These are phyloP conservation scores for Drosophila parvula DNA, from an alignment of 1,140 invertebrate species.

Conservation along the genomic window DNA sequence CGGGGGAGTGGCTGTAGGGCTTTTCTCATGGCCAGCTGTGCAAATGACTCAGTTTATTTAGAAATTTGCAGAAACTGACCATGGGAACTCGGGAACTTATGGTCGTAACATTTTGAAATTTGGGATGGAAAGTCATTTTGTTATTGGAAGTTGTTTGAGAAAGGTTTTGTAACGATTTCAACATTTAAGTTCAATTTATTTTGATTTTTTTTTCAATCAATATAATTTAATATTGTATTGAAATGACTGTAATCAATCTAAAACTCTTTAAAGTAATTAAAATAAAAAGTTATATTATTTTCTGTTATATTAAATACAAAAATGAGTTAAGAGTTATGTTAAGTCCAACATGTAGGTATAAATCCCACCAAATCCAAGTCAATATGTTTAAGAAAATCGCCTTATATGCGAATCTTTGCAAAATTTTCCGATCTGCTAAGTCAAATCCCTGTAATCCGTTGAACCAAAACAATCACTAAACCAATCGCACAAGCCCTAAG, in stretches of 20 bases:
- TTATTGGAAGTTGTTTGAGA: fast-evolving
- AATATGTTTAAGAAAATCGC: neutral
- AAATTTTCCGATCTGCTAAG: too few species aligned
- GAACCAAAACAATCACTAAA: constrained; percentile 6
- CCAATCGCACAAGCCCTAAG: neutral
- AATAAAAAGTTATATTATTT: too few species aligned
- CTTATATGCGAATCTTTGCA: neutral
- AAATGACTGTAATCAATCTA: too few species aligned
- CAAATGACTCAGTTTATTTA: constrained; percentile 39
- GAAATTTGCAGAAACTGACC: constrained; percentile 11
- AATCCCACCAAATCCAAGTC: neutral
- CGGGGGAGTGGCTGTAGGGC: constrained; percentile 23
- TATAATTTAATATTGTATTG: too few species aligned
- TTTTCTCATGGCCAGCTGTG: constrained; percentile 1
- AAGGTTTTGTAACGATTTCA: neutral
- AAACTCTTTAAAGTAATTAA: too few species aligned
- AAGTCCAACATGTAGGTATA: too few species aligned
- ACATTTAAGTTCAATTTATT: neutral
- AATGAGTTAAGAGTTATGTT: too few species aligned
- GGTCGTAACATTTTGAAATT: neutral
- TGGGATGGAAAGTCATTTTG: neutral
- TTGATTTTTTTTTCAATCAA: neutral
- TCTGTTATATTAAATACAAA: too few species aligned
- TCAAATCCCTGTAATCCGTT: constrained; percentile 1
- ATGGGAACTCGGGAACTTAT: constrained; percentile 12